phyloP scores from a whole-genome alignment of 2,113 vertebrate species.

The Lethenteron reissneri region DNA sequence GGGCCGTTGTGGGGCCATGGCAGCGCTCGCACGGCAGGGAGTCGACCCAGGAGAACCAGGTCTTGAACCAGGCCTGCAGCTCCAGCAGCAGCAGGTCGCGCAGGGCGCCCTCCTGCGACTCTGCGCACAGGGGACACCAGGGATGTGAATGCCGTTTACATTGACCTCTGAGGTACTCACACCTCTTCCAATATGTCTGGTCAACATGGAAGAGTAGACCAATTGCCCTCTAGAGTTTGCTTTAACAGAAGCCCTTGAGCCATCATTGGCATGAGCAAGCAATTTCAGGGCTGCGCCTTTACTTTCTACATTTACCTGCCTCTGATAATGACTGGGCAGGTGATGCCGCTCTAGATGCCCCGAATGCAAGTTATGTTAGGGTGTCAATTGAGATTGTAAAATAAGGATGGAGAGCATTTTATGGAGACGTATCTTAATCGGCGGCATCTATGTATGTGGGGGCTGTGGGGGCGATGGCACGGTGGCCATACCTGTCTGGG shows the following conservation, averaged over 20 bases:
- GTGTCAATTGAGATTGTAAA: neutral
- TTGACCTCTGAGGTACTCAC: neutral
- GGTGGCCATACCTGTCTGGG: neutral
- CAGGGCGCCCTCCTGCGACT: conserved; percentile 12
- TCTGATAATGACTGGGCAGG: too few relatives aligned
- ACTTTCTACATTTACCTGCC: too few relatives aligned
- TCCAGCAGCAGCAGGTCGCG: conserved; percentile 69
- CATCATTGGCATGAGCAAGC: too few relatives aligned
- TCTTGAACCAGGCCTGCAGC: conserved; percentile 75
- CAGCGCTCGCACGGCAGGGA: conserved; percentile 44
- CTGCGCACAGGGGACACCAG: neutral
- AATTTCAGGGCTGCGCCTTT: too few relatives aligned
- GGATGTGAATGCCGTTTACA: neutral
- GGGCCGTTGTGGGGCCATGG: conserved; percentile 33
- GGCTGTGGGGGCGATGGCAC: conserved; percentile 10
- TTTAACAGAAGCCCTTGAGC: too few relatives aligned
- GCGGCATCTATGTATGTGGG: conserved; percentile 42
- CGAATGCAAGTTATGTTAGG: neutral
- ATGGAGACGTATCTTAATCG: conserved; percentile 16
- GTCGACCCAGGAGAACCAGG: conserved; percentile 84
- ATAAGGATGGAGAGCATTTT: neutral
- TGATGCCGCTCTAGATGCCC: neutral
- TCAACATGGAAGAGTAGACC: too few relatives aligned
- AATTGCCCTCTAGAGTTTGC: too few relatives aligned
- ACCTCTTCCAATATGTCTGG: too few relatives aligned